Base-by-base conservation (phyloP, 2,113 vertebrate genomes). In the Calonectris borealis region DNA sequence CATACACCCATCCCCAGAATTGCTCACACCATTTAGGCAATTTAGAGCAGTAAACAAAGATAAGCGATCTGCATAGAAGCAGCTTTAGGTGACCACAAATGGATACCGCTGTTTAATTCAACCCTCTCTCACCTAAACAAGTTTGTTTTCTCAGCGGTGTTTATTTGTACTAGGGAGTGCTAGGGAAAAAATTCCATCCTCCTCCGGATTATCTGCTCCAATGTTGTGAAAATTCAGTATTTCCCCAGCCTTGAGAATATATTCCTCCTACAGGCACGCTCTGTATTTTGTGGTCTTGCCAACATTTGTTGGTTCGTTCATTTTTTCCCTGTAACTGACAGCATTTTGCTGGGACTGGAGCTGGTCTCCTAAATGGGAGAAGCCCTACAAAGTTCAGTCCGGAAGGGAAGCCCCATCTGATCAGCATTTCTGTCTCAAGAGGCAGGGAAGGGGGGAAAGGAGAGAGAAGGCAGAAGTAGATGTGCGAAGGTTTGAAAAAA, bases 41-140 rank as follows among this genome's bases (percentile, higher is more conserved):
- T 93, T 96, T 72, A 94, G 42, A 94, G 92, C 78, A 79, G 92
- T 97, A 96, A 96, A 96, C 96, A 96, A 61, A 96, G 96, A 97
- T 96, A 91, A 94, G 93, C 21, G 34, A 96, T 94, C 94, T 97
- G 95, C 95, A 85, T 46, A 87, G 91, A 95, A 90, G 88, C 90
- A 95, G 78, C 94, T 96, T 97, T 92, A 83, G 71, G 78, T 97
- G 96, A 96, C 95, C 93, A 95, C 94, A 96, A 96, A 88, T 95
- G 93, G 84, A 79, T 96, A 94, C 93, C n/a, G 24, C 93, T 92
- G 86, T 72, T 94, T 95, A 95, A 96, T 93, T 95, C 95, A 93
- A 34, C 61, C 83, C 86, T 82, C 87, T 96, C 91, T 96, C 91
- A 95, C 65, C 95, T 96, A 95, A 97, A 95, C 89, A 94, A 95